Evolutionary conservation across 2,888 invertebrate species (phyloP).

Genomic region (Meteorus cinctellus): DNA sequence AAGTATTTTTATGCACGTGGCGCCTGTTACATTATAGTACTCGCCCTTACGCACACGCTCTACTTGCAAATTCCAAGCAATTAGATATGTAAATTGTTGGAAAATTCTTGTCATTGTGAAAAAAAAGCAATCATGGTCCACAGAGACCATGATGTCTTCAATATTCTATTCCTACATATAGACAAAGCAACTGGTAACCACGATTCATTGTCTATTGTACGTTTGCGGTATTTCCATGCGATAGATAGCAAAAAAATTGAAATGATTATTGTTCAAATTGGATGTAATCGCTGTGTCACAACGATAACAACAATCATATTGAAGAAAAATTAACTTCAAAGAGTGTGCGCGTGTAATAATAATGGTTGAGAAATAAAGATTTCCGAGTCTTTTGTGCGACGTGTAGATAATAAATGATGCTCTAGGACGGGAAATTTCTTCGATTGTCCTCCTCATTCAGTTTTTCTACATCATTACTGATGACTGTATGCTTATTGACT

Average conservation of each 20-base stretch:
- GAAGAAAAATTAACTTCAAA: not conserved
- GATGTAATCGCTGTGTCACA: not conserved
- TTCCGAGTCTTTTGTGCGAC: not conserved
- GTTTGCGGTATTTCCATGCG: too few relatives aligned
- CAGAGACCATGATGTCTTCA: constrained; percentile 25
- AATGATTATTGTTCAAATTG: not conserved
- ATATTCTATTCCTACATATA: not conserved
- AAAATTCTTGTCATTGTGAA: constrained; percentile 32
- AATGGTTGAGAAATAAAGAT: not conserved
- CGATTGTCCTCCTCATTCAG: not conserved
- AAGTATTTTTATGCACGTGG: constrained; percentile 16
- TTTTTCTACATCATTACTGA: constrained; percentile 6
- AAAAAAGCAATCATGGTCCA: not conserved
- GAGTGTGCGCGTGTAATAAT: not conserved
- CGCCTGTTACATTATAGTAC: constrained; percentile 21
- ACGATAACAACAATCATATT: not conserved
- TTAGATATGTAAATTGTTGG: constrained; percentile 46
- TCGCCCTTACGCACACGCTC: constrained; percentile 42
- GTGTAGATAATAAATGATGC: not conserved
- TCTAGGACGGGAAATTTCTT: constrained; percentile 11
- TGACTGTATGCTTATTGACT: constrained; percentile 26
- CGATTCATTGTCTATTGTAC: too few relatives aligned
- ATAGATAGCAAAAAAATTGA: not conserved
- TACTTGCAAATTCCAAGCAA: constrained; percentile 33
- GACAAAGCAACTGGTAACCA: too few relatives aligned